phyloP scores from a whole-genome alignment of 1,140 invertebrate genomes.

The Camponotus vicinus region DNA sequence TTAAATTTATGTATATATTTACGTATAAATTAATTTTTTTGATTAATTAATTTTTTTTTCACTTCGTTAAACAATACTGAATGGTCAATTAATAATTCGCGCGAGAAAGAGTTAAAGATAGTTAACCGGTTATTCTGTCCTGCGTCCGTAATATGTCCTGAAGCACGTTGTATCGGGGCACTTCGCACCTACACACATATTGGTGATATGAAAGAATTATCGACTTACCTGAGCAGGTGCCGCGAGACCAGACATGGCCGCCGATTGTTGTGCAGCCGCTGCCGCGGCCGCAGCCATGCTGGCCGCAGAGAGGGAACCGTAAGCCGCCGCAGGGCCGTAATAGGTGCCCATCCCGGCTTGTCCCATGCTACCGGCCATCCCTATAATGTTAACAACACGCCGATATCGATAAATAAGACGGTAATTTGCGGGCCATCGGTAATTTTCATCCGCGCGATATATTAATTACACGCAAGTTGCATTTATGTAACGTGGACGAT shows the following conservation, averaged over 20 bases:
- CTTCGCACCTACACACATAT: background rate
- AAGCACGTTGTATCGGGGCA: background rate
- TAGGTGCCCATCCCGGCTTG: slow-evolving; percentile 88
- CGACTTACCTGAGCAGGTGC: slow-evolving; percentile 87
- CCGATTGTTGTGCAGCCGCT: slow-evolving; percentile 88
- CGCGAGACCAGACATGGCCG: slow-evolving; percentile 88
- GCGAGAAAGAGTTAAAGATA: too few species aligned
- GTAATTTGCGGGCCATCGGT: background rate
- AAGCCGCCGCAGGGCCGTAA: slow-evolving; percentile 89
- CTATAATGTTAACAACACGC: slow-evolving; percentile 78
- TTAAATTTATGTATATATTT: too few species aligned
- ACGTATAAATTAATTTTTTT: too few species aligned
- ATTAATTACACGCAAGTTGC: slow-evolving; percentile 5
- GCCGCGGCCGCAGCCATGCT: slow-evolving; percentile 89
- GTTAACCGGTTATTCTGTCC: too few species aligned
- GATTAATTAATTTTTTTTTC: too few species aligned
- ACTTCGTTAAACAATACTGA: too few species aligned
- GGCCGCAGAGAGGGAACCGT: slow-evolving; percentile 88
- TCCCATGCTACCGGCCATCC: slow-evolving; percentile 88
- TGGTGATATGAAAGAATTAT: slow-evolving; percentile 22
- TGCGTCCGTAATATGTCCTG: background rate
- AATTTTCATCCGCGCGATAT: background rate
- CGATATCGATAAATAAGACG: slow-evolving; percentile 1
- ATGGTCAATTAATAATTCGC: too few species aligned
- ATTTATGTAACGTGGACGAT: too few species aligned